phyloP scores from a whole-genome alignment of 2,797 vertebrate species.

The Serranus cabrilla region DNA sequence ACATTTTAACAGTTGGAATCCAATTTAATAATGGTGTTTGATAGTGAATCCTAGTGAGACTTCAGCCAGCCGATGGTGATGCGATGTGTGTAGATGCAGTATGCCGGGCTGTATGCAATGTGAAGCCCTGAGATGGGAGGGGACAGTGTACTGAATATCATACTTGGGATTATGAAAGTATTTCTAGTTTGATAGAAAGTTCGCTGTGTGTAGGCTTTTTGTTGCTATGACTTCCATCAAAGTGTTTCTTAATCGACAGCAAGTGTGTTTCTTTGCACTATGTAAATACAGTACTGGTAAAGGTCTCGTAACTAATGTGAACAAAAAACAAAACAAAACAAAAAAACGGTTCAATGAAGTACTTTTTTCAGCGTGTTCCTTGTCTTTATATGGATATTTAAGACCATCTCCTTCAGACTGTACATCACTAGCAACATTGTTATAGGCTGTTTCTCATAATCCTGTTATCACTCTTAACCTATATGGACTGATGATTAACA shows the following conservation, averaged over 20 bases:
- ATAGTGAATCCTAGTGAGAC: constrained; percentile 50
- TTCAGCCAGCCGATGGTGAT: constrained; percentile 39
- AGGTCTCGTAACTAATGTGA: constrained; percentile 92
- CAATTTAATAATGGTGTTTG: constrained; percentile 64
- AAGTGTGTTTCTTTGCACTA: constrained; percentile 93
- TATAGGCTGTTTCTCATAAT: constrained; percentile 82
- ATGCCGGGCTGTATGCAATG: constrained; percentile 71
- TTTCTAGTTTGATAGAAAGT: constrained; percentile 76
- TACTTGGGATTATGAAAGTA: constrained; percentile 66
- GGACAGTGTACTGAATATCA: constrained; percentile 48
- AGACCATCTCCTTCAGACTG: constrained; percentile 76
- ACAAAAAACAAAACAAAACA: constrained; percentile 51
- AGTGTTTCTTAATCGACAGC: constrained; percentile 87
- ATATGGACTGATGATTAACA: constrained; percentile 85
- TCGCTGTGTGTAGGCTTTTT: constrained; percentile 67
- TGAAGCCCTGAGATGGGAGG: constrained; percentile 55
- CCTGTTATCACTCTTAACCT: constrained; percentile 79
- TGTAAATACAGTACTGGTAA: constrained; percentile 94
- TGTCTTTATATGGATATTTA: constrained; percentile 85
- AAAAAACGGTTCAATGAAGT: constrained; percentile 82
- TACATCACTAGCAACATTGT: constrained; percentile 80
- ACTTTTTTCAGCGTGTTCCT: constrained; percentile 82
- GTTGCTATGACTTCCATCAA: constrained; percentile 70
- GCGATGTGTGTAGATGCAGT: constrained; percentile 48
- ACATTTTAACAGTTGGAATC: constrained; percentile 70